A percentile compares a stretch with the other conserved stretches of the same genome.
phyloP scores from a whole-genome alignment of 1,140 invertebrate genomes.

The Lordiphosa clarofinis region DNA sequence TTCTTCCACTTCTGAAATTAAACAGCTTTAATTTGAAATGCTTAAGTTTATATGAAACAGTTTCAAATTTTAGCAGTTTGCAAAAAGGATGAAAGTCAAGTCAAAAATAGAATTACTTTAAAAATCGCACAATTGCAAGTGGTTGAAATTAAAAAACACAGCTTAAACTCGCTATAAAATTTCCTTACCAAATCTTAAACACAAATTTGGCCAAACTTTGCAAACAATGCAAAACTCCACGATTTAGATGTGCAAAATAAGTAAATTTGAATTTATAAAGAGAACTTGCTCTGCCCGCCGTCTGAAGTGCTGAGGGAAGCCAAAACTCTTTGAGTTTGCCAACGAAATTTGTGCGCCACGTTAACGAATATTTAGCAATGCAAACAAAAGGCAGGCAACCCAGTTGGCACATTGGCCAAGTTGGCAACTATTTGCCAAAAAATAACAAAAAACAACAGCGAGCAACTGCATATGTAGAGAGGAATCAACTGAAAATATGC shows the following conservation, averaged over 20 bases:
- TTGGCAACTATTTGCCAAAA: constrained; percentile 53
- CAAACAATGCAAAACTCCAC: constrained; percentile 41
- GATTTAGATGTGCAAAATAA: constrained; percentile 50
- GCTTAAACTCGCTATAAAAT: neutral
- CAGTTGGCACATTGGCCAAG: constrained; percentile 54
- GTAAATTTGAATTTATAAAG: constrained; percentile 59
- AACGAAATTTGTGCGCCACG: constrained; percentile 68
- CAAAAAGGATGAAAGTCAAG: too few relatives aligned
- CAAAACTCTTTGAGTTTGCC: constrained; percentile 52
- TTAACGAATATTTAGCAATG: constrained; percentile 69
- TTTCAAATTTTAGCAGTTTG: too few relatives aligned
- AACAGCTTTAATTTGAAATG: too few relatives aligned
- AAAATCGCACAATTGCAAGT: too few relatives aligned
- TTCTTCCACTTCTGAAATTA: too few relatives aligned
- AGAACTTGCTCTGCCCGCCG: constrained; percentile 1
- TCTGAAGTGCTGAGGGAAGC: neutral
- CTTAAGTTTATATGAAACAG: too few relatives aligned
- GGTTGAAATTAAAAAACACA: too few relatives aligned
- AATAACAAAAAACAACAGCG: constrained; percentile 19
- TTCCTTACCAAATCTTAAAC: neutral
- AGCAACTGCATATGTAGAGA: constrained; percentile 39
- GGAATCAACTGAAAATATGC: constrained; percentile 30
- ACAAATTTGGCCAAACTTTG: constrained; percentile 12
- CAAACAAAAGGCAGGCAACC: constrained; percentile 49
- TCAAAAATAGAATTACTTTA: too few relatives aligned